Evolutionary conservation across 2,888 invertebrate species (phyloP).

Genomic region (Drosophila emarginata): DNA sequence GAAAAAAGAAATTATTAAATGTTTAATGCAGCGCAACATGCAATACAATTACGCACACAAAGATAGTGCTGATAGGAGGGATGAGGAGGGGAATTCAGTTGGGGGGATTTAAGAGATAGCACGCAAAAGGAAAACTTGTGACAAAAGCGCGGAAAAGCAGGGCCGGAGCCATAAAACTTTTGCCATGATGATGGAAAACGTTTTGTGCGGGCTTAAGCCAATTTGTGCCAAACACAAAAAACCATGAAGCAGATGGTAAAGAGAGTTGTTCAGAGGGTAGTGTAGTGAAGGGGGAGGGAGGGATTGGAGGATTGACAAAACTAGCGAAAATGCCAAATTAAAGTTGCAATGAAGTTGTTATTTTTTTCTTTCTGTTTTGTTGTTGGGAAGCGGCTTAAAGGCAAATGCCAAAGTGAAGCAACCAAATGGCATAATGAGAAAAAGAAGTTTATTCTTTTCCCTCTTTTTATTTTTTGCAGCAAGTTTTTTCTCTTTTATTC

Average conservation of each 20-base stretch:
- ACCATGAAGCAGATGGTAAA: constrained; percentile 29
- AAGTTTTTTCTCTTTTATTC: not conserved
- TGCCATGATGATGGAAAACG: constrained; percentile 59
- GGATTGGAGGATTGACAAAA: constrained; percentile 11
- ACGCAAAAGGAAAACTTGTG: constrained; percentile 52
- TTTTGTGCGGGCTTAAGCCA: constrained; percentile 72
- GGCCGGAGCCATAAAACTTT: constrained; percentile 55
- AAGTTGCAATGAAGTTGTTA: constrained; percentile 54
- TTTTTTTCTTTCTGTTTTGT: not conserved
- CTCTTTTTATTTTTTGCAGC: not conserved
- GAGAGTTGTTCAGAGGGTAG: not conserved
- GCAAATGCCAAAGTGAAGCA: constrained; percentile 39
- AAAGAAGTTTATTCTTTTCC: constrained; percentile 8
- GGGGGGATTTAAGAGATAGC: not conserved
- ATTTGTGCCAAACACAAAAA: constrained; percentile 67
- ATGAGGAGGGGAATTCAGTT: not conserved
- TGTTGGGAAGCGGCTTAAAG: constrained; percentile 46
- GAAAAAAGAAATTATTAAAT: constrained; percentile 59
- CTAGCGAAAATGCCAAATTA: constrained; percentile 50
- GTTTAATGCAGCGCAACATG: constrained; percentile 74
- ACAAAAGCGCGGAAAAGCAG: constrained; percentile 69
- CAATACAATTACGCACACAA: constrained; percentile 63
- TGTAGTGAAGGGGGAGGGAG: constrained; percentile 7
- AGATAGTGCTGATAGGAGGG: not conserved
- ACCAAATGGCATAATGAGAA: constrained; percentile 47